phyloP scores from a whole-genome alignment of 2,113 vertebrate genomes.

The Burhinus bistriatus region DNA sequence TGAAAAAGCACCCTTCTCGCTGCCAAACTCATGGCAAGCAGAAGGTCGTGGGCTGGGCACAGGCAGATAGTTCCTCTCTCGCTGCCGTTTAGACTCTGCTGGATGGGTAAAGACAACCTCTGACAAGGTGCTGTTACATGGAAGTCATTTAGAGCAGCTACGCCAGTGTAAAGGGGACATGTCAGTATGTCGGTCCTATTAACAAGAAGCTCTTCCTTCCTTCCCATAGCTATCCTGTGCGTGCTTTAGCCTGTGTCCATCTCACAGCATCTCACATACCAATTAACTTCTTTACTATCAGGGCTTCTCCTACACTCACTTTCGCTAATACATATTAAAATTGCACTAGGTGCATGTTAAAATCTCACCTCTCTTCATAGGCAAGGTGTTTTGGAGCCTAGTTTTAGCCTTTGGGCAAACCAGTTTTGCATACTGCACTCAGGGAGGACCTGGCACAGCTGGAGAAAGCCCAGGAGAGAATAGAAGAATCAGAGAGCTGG shows the following conservation, averaged over 20 bases:
- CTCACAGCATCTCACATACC: not conserved
- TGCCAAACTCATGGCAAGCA: not conserved
- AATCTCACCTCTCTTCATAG: not conserved
- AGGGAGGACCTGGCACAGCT: not conserved
- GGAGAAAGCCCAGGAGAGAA: not conserved
- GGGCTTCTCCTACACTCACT: not conserved
- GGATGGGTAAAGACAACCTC: not conserved
- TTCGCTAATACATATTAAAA: not conserved
- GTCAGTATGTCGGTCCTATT: not conserved
- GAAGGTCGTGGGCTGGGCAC: not conserved
- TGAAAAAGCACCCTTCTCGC: not conserved
- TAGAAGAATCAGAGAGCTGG: not conserved
- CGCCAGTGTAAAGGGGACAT: accelerated
- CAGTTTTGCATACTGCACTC: not conserved
- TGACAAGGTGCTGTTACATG: not conserved
- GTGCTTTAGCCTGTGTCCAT: not conserved
- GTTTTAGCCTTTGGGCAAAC: not conserved
- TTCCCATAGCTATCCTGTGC: accelerated
- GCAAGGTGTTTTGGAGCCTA: not conserved
- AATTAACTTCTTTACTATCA: not conserved
- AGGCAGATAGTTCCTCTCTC: not conserved
- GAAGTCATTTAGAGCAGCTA: not conserved
- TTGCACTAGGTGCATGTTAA: not conserved
- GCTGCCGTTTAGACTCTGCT: not conserved
- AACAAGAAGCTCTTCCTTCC: not conserved